phyloP scores from a whole-genome alignment of 2,113 vertebrate species.

The Rhizomys pruinosus region DNA sequence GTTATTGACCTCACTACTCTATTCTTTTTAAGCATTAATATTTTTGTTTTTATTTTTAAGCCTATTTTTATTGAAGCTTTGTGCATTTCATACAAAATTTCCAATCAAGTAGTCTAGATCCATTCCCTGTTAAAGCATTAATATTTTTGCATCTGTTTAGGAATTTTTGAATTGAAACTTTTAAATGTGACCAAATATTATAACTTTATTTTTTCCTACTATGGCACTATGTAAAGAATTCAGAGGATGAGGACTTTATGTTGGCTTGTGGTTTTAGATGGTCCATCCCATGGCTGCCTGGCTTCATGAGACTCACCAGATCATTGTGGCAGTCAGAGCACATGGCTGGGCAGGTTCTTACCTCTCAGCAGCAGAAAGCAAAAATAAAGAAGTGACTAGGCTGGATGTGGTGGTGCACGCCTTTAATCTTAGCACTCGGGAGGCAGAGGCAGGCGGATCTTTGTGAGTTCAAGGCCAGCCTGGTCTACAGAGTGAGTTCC shows the following conservation, averaged over 20 bases:
- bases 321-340: not conserved
- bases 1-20: not conserved
- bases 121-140: too few species aligned
- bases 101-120: too few species aligned
- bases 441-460: too few species aligned
- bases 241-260: not conserved
- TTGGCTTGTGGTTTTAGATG: not conserved
- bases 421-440: too few species aligned
- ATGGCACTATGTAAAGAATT: not conserved
- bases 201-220: not conserved
- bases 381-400: not conserved
- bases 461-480: too few species aligned
- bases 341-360: not conserved
- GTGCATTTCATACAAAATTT: too few species aligned
- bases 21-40: too few species aligned
- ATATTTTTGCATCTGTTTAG: not conserved
- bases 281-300: not conserved
- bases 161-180: not conserved
- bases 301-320: not conserved
- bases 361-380: not conserved
- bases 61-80: too few species aligned
- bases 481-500: too few species aligned
- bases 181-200: not conserved
- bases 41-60: too few species aligned
- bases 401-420: too few species aligned